Evolutionary conservation across 2,113 vertebrate species (phyloP).

Genomic region (Lamprologus sp.): DNA sequence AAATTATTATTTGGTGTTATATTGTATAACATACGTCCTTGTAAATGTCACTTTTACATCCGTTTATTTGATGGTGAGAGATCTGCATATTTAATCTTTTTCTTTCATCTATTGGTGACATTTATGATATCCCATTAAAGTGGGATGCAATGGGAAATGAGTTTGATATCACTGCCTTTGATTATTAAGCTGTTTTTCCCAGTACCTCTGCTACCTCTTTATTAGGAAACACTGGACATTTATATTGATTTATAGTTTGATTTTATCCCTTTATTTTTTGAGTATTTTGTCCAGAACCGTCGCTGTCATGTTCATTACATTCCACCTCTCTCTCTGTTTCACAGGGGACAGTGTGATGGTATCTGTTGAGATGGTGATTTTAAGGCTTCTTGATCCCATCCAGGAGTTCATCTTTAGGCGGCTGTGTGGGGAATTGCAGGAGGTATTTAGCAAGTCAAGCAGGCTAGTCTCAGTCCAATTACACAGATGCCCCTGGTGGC

Average conservation of each 20-base stretch:
- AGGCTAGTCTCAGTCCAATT: background rate
- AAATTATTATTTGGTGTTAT: background rate
- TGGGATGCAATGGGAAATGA: background rate
- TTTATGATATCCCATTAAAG: background rate
- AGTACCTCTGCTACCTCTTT: background rate
- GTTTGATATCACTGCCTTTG: background rate
- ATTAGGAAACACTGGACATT: background rate
- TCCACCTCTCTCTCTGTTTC: background rate
- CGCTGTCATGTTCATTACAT: background rate
- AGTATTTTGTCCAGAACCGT: background rate
- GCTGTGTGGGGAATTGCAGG: constrained; percentile 77
- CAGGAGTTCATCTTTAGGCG: constrained; percentile 78
- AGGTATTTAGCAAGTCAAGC: constrained; percentile 62
- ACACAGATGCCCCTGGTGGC: background rate
- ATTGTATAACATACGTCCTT: background rate
- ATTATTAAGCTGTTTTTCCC: background rate
- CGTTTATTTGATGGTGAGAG: background rate
- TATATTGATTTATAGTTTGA: background rate
- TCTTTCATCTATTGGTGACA: background rate
- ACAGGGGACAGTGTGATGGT: constrained; percentile 65
- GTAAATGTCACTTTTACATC: background rate
- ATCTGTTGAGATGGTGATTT: constrained; percentile 61
- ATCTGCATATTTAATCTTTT: background rate
- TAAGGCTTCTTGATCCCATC: constrained; percentile 68
- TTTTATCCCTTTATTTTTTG: background rate